These are phyloP conservation scores for Magallana gigas DNA, from an alignment of 1,140 invertebrate species.

Conservation along the genomic window DNA sequence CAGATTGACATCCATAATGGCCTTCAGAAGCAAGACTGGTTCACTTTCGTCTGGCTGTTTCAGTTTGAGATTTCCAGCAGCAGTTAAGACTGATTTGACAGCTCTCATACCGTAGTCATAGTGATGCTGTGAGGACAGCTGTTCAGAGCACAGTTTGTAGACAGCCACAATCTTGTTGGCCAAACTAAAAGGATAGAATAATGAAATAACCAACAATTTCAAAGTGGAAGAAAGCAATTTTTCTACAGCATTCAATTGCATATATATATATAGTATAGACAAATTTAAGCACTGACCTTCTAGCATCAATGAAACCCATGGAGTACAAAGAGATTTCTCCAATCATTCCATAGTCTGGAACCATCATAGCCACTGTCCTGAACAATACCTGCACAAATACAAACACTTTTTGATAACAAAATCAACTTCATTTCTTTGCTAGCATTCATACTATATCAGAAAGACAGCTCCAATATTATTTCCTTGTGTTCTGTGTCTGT, in stretches of 20 bases:
- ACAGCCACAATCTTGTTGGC: constrained; percentile 80
- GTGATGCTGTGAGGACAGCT: constrained; percentile 80
- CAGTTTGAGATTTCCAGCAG: constrained; percentile 79
- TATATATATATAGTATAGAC: background rate
- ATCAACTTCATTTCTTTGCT: too few relatives aligned
- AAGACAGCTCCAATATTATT: too few relatives aligned
- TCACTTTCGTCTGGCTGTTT: constrained; percentile 79
- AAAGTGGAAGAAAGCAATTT: too few relatives aligned
- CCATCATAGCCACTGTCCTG: constrained; percentile 80
- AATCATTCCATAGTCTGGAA: constrained; percentile 80
- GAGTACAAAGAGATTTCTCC: constrained; percentile 80
- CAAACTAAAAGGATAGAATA: constrained; percentile 69
- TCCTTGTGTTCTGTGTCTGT: background rate
- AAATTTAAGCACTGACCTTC: constrained; percentile 67
- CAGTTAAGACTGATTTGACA: constrained; percentile 80
- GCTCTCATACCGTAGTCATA: constrained; percentile 81
- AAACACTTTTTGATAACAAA: background rate
- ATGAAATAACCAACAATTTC: too few relatives aligned
- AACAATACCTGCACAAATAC: constrained; percentile 76
- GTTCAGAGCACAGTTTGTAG: constrained; percentile 80
- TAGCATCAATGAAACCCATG: constrained; percentile 79
- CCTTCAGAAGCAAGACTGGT: constrained; percentile 78
- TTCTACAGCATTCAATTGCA: background rate
- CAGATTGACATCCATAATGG: constrained; percentile 80
- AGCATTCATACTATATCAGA: too few relatives aligned